phyloP scores from a whole-genome alignment of 2,113 vertebrate species.

The Prietella phreatophila region DNA sequence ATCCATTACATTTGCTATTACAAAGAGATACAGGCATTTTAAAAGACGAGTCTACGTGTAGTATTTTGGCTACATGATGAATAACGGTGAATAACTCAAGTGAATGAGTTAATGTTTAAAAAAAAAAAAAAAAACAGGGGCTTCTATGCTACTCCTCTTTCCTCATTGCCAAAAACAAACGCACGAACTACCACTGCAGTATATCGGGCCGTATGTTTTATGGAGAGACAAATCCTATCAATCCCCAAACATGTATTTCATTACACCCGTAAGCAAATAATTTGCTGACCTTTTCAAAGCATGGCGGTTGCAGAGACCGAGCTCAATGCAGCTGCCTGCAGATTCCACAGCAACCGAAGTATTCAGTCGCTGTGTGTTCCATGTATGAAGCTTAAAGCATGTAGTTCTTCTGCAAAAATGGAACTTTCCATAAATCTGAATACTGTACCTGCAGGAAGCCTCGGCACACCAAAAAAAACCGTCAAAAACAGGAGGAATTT shows the following conservation, averaged over 20 bases:
- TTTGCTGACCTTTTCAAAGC: conserved; percentile 39
- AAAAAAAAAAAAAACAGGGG: not conserved
- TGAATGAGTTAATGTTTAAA: not conserved
- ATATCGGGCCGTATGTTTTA: not conserved
- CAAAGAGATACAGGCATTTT: not conserved
- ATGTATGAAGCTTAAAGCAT: not conserved
- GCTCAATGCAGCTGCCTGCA: not conserved
- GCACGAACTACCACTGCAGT: not conserved
- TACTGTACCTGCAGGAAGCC: not conserved
- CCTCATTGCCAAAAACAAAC: not conserved
- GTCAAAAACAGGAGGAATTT: not conserved
- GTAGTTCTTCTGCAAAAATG: not conserved
- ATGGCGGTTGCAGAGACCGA: conserved; percentile 17
- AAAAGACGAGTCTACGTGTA: not conserved
- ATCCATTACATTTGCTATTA: not conserved
- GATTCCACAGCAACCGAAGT: not conserved
- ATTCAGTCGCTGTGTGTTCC: not conserved
- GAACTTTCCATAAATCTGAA: not conserved
- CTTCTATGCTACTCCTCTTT: not conserved
- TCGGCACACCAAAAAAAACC: not conserved
- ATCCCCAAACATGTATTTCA: conserved; percentile 19
- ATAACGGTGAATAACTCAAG: not conserved
- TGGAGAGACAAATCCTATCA: conserved; percentile 9
- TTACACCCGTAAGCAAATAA: not conserved
- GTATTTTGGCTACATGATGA: not conserved